These are phyloP conservation scores for Coregonus sp. DNA, from an alignment of 2,797 vertebrate species.

Conservation along the genomic window DNA sequence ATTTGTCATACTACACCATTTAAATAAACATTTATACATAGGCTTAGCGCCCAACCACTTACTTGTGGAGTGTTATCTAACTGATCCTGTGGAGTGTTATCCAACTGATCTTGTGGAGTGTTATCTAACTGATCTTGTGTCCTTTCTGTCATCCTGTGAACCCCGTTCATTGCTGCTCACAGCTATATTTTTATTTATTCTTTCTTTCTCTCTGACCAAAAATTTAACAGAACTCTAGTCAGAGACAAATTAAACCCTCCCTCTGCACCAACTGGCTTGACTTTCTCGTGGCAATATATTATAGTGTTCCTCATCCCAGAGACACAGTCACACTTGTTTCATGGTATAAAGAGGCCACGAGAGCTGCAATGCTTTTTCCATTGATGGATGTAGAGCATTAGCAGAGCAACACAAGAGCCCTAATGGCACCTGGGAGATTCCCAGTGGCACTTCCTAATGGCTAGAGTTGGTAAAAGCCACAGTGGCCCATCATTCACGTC, in stretches of 20 bases:
- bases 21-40: too few relatives aligned
- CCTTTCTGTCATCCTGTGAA: too few relatives aligned
- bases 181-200: not conserved
- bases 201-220: too few relatives aligned
- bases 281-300: not conserved
- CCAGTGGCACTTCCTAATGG: not conserved
- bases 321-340: conserved; percentile 4
- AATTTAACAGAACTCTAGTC: not conserved
- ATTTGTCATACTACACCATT: too few relatives aligned
- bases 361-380: not conserved
- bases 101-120: too few relatives aligned
- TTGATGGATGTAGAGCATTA: not conserved
- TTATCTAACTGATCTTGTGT: too few relatives aligned
- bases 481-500: not conserved
- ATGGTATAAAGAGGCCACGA: not conserved
- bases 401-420: not conserved
- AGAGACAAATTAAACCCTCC: not conserved
- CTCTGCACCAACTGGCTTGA: not conserved
- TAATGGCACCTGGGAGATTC: not conserved
- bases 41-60: too few relatives aligned
- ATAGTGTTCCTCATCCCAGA: conserved; percentile 6
- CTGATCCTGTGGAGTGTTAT: too few relatives aligned
- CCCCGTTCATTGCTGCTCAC: too few relatives aligned
- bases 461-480: not conserved
- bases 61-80: too few relatives aligned